These are phyloP conservation scores for Drosophila orena DNA, from an alignment of 1,140 invertebrate species.

Conservation along the genomic window DNA sequence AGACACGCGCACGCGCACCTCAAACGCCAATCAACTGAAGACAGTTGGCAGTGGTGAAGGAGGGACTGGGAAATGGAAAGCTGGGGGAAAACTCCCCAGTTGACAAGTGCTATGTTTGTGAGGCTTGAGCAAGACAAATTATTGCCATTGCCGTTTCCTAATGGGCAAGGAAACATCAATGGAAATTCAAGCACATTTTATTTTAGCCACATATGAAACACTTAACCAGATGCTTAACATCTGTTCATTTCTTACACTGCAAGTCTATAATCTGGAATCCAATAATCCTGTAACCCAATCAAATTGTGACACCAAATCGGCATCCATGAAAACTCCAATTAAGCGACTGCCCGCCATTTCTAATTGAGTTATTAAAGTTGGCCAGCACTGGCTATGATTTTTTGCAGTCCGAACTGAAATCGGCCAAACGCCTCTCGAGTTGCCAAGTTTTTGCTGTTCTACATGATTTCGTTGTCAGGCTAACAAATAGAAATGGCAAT, in stretches of 20 bases:
- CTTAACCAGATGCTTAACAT: too few relatives aligned
- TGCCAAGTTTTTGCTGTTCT: slow-evolving; percentile 25
- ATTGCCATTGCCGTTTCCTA: slow-evolving; percentile 8
- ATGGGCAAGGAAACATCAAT: slow-evolving; percentile 1
- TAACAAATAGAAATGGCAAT: slow-evolving; percentile 74
- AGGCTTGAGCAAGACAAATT: slow-evolving; percentile 16
- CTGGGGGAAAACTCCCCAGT: neutral
- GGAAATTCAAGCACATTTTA: neutral
- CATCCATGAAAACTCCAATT: neutral
- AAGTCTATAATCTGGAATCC: too few relatives aligned
- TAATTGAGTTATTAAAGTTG: slow-evolving; percentile 28
- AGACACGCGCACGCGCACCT: slow-evolving; percentile 78
- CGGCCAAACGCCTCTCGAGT: slow-evolving; percentile 15
- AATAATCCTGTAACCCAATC: too few relatives aligned
- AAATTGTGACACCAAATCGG: neutral
- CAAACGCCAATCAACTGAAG: slow-evolving; percentile 75
- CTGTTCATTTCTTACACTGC: too few relatives aligned
- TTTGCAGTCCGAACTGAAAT: slow-evolving; percentile 9
- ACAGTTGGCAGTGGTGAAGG: slow-evolving; percentile 7
- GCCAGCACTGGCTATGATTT: slow-evolving; percentile 34
- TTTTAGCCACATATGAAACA: neutral
- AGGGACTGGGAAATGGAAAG: neutral
- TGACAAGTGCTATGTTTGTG: slow-evolving; percentile 9
- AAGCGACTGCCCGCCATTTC: neutral
- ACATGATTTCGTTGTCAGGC: slow-evolving; percentile 38